Percentiles rank a stretch among this genome's conserved stretches.
Evolutionary conservation across 2,113 vertebrate species (phyloP).

Genomic region (Ovibos moschatus): DNA sequence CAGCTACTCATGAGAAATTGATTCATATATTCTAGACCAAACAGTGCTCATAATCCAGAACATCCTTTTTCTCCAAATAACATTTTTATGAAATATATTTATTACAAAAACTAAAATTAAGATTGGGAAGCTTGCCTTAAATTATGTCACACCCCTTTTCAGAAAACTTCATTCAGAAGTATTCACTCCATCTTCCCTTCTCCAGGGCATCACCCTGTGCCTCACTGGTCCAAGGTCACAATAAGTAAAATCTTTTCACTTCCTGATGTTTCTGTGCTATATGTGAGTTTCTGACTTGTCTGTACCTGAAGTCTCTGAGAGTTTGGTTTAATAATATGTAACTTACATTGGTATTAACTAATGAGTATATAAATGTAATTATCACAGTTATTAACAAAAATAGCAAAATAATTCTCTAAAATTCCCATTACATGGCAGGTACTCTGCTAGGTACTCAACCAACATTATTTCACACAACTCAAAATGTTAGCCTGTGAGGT

Average conservation of each 20-base stretch:
- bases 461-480: background rate
- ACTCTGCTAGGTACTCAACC: background rate
- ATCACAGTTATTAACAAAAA: background rate
- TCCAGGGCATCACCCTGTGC: background rate
- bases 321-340: background rate
- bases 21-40: background rate
- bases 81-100: background rate
- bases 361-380: background rate
- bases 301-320: background rate
- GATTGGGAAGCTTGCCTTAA: background rate
- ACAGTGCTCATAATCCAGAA: background rate
- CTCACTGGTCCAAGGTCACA: background rate
- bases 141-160: background rate
- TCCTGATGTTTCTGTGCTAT: background rate
- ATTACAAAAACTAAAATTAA: background rate
- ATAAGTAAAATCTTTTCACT: background rate
- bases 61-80: background rate
- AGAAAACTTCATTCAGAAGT: background rate
- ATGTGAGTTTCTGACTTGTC: background rate
- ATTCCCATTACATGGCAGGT: background rate
- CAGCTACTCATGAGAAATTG: background rate
- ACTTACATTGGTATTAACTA: background rate
- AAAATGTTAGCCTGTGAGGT: background rate
- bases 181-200: background rate
- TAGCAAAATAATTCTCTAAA: background rate